Base-by-base conservation (phyloP, 2,888 invertebrate species). In the Acleris sparsana region DNA sequence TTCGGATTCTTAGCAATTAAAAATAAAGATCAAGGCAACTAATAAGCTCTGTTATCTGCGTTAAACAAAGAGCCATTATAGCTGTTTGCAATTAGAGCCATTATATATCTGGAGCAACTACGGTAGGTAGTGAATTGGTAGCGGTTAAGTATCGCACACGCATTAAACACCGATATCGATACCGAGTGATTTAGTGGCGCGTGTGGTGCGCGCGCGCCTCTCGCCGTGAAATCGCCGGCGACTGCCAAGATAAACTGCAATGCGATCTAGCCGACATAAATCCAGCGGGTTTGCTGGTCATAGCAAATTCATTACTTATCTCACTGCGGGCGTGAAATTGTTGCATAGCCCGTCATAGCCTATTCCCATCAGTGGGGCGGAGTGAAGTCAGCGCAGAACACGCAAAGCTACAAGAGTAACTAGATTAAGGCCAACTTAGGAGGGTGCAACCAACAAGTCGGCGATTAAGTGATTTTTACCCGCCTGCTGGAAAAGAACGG, bases 101-200 rank as follows among this genome's bases (percentile, higher is more conserved):
- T 62, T 66, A 65, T 65, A 65, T 65, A 66, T 66, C 66, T 66
- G 33, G 66, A 57, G 57, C 66, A 57, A 57, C 61, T 61, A 55
- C 56, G 53, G 60, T 60, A 18, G 60, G 64, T 61, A 61, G 55
- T 61, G 56, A 33, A 44, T 44, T 65, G 65, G 65, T 29, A 69
- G 75, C 73, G 75, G 73, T 72, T 70, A 75, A 68, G 69, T 74
- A 77, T 72, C 74, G 75, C 73, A 75, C 72, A 70, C 74, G 75
- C 74, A 74, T 79, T 78, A 71, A 76, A 73, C 72, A 73, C 73
- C 78, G 72, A 75, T 78, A 77, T 79, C 79, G 78, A 76, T 81
- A 78, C 75, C 76, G 69, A 75, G 75, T 81, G 79, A 82, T 81
- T 80, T 80, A 82, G 74, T 74, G 72, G 73, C 77, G 76, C 77